A percentile compares a stretch with the other conserved stretches of the same genome.
These are phyloP conservation scores for Neosalanx taihuensis DNA, from an alignment of 2,797 vertebrate species.

Conservation along the genomic window DNA sequence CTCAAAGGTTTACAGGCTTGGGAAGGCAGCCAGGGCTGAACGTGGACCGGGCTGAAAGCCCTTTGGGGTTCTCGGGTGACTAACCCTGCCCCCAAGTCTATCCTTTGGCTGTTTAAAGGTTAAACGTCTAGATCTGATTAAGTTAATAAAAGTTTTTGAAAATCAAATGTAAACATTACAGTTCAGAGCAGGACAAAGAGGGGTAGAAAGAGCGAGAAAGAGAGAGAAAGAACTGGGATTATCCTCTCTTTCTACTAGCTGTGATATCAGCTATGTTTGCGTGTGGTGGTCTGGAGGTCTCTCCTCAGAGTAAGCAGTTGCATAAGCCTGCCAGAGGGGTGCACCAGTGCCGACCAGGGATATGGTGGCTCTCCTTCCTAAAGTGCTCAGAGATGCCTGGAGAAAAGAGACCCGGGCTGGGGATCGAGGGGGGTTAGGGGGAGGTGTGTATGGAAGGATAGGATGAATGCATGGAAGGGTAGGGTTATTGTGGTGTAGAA, in stretches of 20 bases:
- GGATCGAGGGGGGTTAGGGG: not conserved
- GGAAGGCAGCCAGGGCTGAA: not conserved
- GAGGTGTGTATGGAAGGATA: not conserved
- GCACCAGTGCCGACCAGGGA: constrained; percentile 50
- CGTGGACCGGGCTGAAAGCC: not conserved
- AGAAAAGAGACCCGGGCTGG: constrained; percentile 28
- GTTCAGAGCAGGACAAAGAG: constrained; percentile 12
- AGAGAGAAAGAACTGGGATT: not conserved
- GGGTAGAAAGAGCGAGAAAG: not conserved
- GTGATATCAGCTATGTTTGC: constrained; percentile 15
- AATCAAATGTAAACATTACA: constrained; percentile 13
- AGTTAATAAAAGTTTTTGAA: constrained; percentile 18
- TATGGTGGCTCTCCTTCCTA: constrained; percentile 64
- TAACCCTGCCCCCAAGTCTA: not conserved
- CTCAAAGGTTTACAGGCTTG: not conserved
- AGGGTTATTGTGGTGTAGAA: not conserved
- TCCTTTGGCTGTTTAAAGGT: constrained; percentile 18
- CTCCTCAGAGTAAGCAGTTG: constrained; percentile 64
- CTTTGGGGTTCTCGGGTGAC: not conserved
- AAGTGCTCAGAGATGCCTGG: constrained; percentile 75
- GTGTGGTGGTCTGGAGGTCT: constrained; percentile 33
- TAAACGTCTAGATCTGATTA: not conserved
- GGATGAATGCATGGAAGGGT: not conserved
- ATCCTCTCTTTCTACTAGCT: constrained; percentile 5
- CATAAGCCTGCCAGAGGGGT: constrained; percentile 52